These are phyloP conservation scores for Aselliscus stoliczkanus DNA, from an alignment of 2,797 vertebrate species.

Conservation along the genomic window DNA sequence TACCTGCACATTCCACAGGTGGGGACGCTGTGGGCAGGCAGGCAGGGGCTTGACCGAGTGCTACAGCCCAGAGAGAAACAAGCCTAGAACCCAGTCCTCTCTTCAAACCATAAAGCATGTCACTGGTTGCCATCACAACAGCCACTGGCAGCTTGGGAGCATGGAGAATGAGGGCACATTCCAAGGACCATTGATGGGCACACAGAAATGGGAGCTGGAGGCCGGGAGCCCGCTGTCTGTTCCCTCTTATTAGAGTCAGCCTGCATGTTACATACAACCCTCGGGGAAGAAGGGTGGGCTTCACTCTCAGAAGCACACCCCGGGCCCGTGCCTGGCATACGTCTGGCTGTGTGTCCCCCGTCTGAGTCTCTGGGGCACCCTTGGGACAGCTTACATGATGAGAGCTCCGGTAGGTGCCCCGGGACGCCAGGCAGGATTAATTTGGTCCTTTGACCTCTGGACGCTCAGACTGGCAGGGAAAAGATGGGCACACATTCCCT, in stretches of 20 bases:
- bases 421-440: neutral
- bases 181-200: accelerated
- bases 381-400: accelerated
- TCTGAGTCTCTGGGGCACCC: neutral
- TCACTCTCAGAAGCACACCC: neutral
- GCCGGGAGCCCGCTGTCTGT: neutral
- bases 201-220: neutral
- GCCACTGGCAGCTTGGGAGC: neutral
- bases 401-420: neutral
- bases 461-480: neutral
- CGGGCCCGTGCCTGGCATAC: neutral
- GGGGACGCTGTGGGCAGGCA: neutral
- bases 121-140: neutral
- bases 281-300: neutral
- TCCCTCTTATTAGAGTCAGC: neutral
- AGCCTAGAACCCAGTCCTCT: neutral
- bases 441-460: neutral
- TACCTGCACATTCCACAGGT: accelerated
- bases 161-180: accelerated
- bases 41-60: neutral
- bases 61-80: neutral
- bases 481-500: too few species aligned
- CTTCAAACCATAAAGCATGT: accelerated
- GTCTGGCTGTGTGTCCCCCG: neutral
- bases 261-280: neutral